Percentiles rank a stretch among this genome's conserved stretches.
Conservation (phyloP, 2,797 vertebrate genomes). For the Aphelocoma californica region DNA sequence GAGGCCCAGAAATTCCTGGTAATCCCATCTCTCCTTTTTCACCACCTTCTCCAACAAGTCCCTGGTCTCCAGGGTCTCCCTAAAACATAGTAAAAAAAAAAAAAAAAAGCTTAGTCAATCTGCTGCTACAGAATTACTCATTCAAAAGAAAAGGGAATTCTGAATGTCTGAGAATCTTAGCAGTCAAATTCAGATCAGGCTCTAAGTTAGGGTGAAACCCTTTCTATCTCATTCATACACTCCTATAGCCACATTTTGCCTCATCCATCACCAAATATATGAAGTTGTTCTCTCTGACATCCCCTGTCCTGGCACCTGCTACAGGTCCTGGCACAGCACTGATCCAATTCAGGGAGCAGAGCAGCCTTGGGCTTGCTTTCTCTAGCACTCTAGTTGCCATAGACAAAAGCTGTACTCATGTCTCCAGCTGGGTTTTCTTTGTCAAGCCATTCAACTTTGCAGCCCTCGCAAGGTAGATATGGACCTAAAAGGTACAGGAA, state of each 20-base stretch:
- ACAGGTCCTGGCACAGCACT: neutral
- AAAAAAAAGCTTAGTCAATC: neutral
- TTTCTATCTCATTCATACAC: neutral
- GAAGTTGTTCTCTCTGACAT: neutral
- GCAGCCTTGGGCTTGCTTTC: neutral
- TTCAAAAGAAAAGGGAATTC: neutral
- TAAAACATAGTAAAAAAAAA: conserved; percentile 38
- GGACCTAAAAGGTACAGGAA: neutral
- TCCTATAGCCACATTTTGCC: neutral
- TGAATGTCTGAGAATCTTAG: neutral
- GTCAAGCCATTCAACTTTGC: neutral
- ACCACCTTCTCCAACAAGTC: conserved; percentile 84
- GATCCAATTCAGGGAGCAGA: neutral
- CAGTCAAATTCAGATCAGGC: neutral
- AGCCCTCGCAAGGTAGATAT: neutral
- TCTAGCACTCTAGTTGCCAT: neutral
- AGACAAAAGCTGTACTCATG: neutral
- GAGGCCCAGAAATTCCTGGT: conserved; percentile 77
- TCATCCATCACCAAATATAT: neutral
- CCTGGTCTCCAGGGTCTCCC: conserved; percentile 87
- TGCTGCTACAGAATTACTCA: neutral
- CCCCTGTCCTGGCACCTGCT: neutral
- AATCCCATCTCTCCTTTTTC: conserved; percentile 86
- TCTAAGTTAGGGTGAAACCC: neutral
- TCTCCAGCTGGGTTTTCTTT: neutral